Evolutionary conservation across 2,113 vertebrate species (phyloP).

Genomic region (Junco hyemalis): DNA sequence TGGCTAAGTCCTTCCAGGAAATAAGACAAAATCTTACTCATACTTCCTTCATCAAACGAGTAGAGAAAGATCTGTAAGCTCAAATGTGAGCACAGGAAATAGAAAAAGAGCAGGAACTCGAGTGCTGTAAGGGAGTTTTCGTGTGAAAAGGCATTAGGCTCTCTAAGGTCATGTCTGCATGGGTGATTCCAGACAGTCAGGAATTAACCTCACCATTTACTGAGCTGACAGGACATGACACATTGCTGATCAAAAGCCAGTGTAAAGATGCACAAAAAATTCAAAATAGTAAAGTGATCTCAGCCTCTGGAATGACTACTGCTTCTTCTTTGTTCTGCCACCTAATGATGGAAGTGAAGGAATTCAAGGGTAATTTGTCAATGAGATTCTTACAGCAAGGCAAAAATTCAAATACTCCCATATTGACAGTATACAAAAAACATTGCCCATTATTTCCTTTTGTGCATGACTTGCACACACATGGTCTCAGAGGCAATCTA

Average conservation of each 20-base stretch:
- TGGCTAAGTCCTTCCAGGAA: background rate
- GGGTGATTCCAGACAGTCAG: background rate
- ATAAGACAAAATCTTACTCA: background rate
- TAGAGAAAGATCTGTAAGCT: background rate
- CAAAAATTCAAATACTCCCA: background rate
- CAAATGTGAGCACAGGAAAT: background rate
- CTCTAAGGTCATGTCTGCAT: background rate
- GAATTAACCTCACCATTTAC: background rate
- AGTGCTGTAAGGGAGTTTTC: background rate
- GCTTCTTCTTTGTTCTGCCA: background rate
- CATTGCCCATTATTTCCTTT: background rate
- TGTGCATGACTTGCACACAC: background rate
- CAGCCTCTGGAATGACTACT: background rate
- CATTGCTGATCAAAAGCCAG: background rate
- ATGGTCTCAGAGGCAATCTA: background rate
- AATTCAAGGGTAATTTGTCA: background rate
- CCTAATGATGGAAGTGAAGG: background rate
- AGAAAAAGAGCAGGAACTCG: background rate
- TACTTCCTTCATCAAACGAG: background rate
- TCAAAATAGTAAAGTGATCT: background rate
- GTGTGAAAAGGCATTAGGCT: background rate
- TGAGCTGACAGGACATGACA: background rate
- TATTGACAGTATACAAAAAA: accelerated
- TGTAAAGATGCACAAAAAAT: background rate
- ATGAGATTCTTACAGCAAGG: background rate